phyloP scores from a whole-genome alignment of 1,140 invertebrate species.

The Marisa cornuarietis region DNA sequence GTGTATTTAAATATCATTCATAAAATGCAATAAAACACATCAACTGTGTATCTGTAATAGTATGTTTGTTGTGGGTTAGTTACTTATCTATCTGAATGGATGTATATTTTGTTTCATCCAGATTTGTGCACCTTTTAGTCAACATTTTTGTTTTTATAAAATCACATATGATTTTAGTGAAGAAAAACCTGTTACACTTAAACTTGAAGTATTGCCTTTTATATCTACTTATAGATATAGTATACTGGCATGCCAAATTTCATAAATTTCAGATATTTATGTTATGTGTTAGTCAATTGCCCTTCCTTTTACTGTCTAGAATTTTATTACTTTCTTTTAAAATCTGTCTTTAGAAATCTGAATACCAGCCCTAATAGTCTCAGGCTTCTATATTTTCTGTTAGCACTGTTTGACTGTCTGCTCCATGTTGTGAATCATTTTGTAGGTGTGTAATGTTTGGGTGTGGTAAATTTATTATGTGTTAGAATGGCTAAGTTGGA shows the following conservation, averaged over 20 bases:
- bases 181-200: neutral
- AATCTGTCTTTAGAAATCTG: neutral
- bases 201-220: too few species aligned
- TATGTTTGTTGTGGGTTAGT: too few species aligned
- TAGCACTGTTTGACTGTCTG: neutral
- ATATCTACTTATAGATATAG: neutral
- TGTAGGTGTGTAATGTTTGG: neutral
- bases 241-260: neutral
- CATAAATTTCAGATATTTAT: neutral
- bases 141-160: neutral
- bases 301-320: neutral
- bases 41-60: too few species aligned
- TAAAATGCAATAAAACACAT: too few species aligned
- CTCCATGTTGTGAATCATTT: neutral
- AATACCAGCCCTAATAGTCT: neutral
- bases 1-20: too few species aligned
- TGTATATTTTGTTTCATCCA: too few species aligned
- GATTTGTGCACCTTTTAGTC: too few species aligned
- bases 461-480: too few species aligned
- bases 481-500: too few species aligned
- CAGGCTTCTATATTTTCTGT: neutral
- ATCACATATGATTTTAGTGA: neutral
- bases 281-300: neutral
- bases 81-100: too few species aligned
- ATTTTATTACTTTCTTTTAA: neutral